Conservation (phyloP, 2,113 vertebrate genomes). For the Oenanthe melanoleuca region DNA sequence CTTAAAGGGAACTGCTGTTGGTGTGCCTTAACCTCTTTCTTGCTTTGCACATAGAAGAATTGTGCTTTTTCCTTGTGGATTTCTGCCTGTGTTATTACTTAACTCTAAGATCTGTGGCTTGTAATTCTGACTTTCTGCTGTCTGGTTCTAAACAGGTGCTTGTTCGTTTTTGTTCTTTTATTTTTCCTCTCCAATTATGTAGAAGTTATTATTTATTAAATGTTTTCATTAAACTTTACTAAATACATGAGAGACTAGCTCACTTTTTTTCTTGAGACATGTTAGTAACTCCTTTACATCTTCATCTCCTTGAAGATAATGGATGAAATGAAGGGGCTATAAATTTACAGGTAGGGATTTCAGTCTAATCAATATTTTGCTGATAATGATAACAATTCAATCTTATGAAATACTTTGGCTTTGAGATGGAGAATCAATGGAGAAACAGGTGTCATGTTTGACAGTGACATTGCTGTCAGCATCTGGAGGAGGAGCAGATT, state of each 20-base stretch:
- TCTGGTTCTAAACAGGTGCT: background rate
- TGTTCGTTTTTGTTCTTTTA: accelerated
- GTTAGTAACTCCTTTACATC: slow-evolving; percentile 58
- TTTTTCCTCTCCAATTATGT: background rate
- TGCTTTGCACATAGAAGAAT: background rate
- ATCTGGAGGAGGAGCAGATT: slow-evolving; percentile 42
- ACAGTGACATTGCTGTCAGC: slow-evolving; percentile 54
- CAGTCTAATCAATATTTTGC: slow-evolving; percentile 76
- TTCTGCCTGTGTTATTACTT: background rate
- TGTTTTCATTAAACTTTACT: slow-evolving; percentile 27
- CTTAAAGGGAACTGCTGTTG: background rate
- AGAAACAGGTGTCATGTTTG: slow-evolving; percentile 72
- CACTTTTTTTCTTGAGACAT: slow-evolving; percentile 49
- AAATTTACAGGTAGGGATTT: slow-evolving; percentile 72
- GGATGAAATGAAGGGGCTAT: slow-evolving; percentile 57
- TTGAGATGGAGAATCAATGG: slow-evolving; percentile 70
- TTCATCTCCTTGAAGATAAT: slow-evolving; percentile 62
- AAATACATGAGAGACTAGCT: background rate
- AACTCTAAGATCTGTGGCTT: background rate
- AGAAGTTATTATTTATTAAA: slow-evolving; percentile 17
- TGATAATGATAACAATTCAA: slow-evolving; percentile 73
- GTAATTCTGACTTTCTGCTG: background rate
- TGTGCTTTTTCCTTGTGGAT: background rate
- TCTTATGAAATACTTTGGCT: slow-evolving; percentile 63
- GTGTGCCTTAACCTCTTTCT: background rate